Conservation (phyloP, 2,888 invertebrate species). For the Onthophagus sagittarius region DNA sequence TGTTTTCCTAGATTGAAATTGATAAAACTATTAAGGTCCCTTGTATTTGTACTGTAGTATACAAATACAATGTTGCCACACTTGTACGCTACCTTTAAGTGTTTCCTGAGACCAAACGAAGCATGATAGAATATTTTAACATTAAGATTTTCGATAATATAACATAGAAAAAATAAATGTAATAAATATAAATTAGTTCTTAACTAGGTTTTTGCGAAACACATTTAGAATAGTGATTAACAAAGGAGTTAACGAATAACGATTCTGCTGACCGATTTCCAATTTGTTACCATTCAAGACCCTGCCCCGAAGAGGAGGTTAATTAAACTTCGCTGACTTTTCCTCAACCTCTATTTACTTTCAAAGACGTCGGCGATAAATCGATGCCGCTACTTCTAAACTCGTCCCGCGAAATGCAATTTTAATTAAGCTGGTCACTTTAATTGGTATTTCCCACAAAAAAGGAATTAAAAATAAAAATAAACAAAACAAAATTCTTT, state of each 20-base stretch:
- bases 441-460: neutral
- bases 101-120: too few relatives aligned
- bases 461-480: too few relatives aligned
- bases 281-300: neutral
- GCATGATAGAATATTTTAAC: too few relatives aligned
- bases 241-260: neutral
- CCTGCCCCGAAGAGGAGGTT: neutral
- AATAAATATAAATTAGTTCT: too few relatives aligned
- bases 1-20: too few relatives aligned
- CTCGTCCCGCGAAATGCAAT: neutral
- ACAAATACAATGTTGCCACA: too few relatives aligned
- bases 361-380: neutral
- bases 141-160: too few relatives aligned
- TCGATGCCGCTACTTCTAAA: neutral
- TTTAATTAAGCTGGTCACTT: neutral
- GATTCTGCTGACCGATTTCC: neutral
- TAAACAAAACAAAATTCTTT: too few relatives aligned
- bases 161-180: too few relatives aligned
- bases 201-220: neutral
- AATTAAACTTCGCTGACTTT: neutral
- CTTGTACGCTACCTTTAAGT: too few relatives aligned
- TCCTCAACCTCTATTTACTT: neutral
- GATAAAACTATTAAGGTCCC: too few relatives aligned
- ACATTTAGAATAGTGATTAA: neutral
- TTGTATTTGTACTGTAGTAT: too few relatives aligned